Evolutionary conservation across 2,888 invertebrate genomes (phyloP).

Genomic region (Galerucella pusilla): DNA sequence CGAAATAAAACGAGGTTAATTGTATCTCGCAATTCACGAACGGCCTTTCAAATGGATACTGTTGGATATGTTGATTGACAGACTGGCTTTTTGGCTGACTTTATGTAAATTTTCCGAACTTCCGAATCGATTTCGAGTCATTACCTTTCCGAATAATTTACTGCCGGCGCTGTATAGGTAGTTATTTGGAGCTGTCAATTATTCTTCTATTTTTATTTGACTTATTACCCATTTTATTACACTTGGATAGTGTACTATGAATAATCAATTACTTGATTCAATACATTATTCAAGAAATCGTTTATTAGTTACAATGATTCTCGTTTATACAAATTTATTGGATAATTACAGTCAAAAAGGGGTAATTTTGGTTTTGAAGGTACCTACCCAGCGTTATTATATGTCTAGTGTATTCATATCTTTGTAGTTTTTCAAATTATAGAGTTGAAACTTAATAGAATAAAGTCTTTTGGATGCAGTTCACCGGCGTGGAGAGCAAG

Average conservation of each 20-base stretch:
- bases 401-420: no score
- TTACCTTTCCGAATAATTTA: slow-evolving; percentile 29
- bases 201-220: background rate
- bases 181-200: slow-evolving; percentile 1
- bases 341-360: no score
- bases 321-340: no score
- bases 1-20: slow-evolving; percentile 24
- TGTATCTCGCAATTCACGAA: slow-evolving; percentile 28
- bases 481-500: no score
- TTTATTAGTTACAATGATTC: no score
- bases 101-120: slow-evolving; percentile 33
- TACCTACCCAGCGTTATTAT: no score
- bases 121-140: slow-evolving; percentile 26
- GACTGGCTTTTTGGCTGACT: slow-evolving; percentile 28
- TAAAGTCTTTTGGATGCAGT: no score
- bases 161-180: background rate
- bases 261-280: no score
- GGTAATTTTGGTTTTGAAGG: no score
- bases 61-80: slow-evolving; percentile 35
- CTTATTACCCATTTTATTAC: background rate
- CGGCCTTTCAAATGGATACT: slow-evolving; percentile 29
- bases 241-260: background rate
- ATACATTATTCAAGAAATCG: no score
- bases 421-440: no score
- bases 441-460: no score